Conservation (phyloP, 2,888 invertebrate genomes). For the Brassicogethes aeneus region DNA sequence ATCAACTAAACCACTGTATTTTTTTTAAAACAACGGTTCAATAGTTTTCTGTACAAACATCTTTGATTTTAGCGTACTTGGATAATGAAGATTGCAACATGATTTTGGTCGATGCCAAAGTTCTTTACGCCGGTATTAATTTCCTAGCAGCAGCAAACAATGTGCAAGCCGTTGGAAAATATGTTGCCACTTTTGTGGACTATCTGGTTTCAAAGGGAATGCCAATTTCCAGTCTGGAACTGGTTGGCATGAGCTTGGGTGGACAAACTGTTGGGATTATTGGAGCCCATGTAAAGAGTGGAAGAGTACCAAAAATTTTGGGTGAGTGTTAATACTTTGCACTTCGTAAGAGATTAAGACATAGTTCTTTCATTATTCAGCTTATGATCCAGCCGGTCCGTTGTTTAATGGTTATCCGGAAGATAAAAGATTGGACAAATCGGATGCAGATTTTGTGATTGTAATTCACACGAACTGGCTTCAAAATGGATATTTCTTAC, state of each 20-base stretch:
- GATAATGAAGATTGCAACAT: background rate
- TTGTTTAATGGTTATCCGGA: background rate
- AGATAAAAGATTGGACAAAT: background rate
- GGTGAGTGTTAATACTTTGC: slow-evolving; percentile 19
- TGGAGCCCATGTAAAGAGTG: slow-evolving; percentile 36
- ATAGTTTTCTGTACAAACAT: too few species aligned
- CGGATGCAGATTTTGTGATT: background rate
- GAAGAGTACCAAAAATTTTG: slow-evolving; percentile 8
- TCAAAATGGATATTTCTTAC: background rate
- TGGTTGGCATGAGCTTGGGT: slow-evolving; percentile 33
- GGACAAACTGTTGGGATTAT: slow-evolving; percentile 46
- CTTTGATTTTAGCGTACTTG: background rate
- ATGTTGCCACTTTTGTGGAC: slow-evolving; percentile 44
- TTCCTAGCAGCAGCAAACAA: slow-evolving; percentile 41
- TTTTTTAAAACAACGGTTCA: too few species aligned
- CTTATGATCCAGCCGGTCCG: background rate
- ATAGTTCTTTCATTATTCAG: background rate
- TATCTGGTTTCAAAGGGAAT: slow-evolving; percentile 44
- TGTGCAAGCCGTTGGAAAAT: slow-evolving; percentile 39
- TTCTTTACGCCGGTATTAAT: slow-evolving; percentile 43
- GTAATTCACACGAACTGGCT: background rate
- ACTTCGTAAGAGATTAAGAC: slow-evolving; percentile 16
- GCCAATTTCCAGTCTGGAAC: slow-evolving; percentile 10
- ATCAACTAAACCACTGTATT: too few species aligned
- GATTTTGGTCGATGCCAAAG: slow-evolving; percentile 33